Base-by-base conservation (phyloP, 2,797 vertebrate species). In the Malacoraja senta region DNA sequence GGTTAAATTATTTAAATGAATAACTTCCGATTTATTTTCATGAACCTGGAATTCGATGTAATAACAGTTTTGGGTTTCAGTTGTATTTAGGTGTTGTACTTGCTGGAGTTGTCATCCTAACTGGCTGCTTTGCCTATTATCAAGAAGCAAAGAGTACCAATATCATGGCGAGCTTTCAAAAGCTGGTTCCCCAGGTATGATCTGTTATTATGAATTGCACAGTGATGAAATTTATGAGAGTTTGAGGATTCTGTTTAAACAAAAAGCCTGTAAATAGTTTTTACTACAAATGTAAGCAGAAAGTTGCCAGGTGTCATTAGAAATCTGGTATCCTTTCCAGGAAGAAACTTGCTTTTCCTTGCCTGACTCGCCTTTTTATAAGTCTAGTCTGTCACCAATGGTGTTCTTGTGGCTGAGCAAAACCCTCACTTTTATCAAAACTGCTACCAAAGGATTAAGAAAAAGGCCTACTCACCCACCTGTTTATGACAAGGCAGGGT, bases 101-200 rank as follows among this genome's bases (percentile, higher is more conserved):
- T 61, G 95, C 96, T 0, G 35, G 95, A 35, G 97, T 97, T 0
- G 97, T 97, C 80, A 94, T 97, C 94, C 95, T 97, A 78, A 97
- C 97, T 0, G 97, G 97, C 0, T 94, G 96, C 93, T 97, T 97
- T 26, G 97, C 97, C 86, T 97, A 97, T 94, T 97, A 97, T 83
- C 97, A 97, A 95, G 97, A 97, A 94, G 96, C 97, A 24, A 97
- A 97, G 94, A 97, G 97, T 94, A 97, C 97, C 17, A 97, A 97
- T 94, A 97, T 97, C 94, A 97, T 97, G 96, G 95, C 97, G 93
- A 96, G 96, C 94, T 97, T 97, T 95, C 96, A 95, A 68, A 96
- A 96, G 94, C 97, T 97, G 97, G 96, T 97, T 61, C 97, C 97
- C 0, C 97, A 97, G 96, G 97, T 97, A 61, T 95, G 96, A 94